Evolutionary conservation across 2,888 invertebrate genomes (phyloP), one percentile per base, ranked within the genome.

Genomic region (Caenorhabditis sp.): DNA sequence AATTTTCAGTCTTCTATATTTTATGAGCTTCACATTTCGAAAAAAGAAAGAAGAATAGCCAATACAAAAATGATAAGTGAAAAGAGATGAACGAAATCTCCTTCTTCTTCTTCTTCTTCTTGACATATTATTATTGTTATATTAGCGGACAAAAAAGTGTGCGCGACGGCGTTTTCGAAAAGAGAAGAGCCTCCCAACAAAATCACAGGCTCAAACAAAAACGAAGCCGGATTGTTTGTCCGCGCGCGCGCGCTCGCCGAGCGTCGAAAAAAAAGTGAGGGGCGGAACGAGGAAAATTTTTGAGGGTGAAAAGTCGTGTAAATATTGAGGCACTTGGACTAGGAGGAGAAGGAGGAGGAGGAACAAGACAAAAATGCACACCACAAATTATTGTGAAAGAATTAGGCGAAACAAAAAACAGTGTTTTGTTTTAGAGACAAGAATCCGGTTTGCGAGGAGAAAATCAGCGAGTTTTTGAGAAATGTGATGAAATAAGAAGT

Each of bases 281-380:
- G n/a, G 23, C 51, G 51, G 23, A 51, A 21, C 4, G 51, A 66
- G 60, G 64, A n/a, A n/a, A n/a, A n/a, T n/a, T n/a, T n/a, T 31
- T 31, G 31, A 4, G 69, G 66, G 71, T 71, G 71, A 71, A 71
- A 71, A 71, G 71, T 71, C 71, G 71, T 71, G 71, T 71, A 64
- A 49, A 61, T 53, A 54, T 61, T 55, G 58, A 21, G 26, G 49
- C 21, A 17, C 26, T 27, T 49, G 58, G 60, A 55, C 58, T 51
- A 54, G 37, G 62, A 61, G 24, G 10, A 43, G 49, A 10, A 55
- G 31, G 43, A 53, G 24, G n/a, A 53, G 21, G 49, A 58, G 31
- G 50, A 24, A 26, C 31, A 55, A 21, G 55, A 53, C 53, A 53
- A 21, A 53, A 23, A 21, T 19, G 8, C n/a, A n/a, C n/a, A n/a